Conservation (phyloP, 2,113 vertebrate genomes). For the Turdus rufiventris region DNA sequence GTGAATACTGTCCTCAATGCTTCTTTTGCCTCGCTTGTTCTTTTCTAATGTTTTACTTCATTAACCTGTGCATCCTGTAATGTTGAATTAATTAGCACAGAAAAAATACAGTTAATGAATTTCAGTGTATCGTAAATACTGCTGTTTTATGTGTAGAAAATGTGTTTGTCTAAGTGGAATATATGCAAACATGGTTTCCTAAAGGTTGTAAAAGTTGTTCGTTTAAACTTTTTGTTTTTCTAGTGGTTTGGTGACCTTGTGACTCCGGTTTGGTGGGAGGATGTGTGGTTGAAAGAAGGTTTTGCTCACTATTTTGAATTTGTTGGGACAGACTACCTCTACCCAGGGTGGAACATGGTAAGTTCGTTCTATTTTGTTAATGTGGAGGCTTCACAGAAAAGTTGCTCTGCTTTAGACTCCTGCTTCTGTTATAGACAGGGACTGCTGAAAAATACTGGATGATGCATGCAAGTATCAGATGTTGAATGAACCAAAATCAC, state of each 20-base stretch:
- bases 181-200: not conserved
- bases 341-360: conserved; percentile 98
- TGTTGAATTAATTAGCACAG: not conserved
- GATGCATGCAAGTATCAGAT: conserved; percentile 19
- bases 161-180: not conserved
- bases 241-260: conserved; percentile 99
- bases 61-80: not conserved
- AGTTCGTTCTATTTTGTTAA: conserved; percentile 34
- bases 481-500: conserved; percentile 27
- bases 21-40: not conserved
- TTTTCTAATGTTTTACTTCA: not conserved
- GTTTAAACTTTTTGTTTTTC: conserved; percentile 26
- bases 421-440: not conserved
- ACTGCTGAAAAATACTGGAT: conserved; percentile 8
- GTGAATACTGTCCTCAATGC: not conserved
- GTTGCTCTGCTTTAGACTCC: not conserved
- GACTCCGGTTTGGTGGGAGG: conserved; percentile 98
- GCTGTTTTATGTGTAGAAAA: not conserved
- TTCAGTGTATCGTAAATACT: not conserved
- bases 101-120: not conserved
- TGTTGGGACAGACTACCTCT: conserved; percentile 95
- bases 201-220: not conserved
- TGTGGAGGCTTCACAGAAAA: not conserved
- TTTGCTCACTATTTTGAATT: conserved; percentile 98
- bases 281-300: conserved; percentile 97